Conservation (phyloP, 2,888 invertebrate genomes). For the Patella caerulea region DNA sequence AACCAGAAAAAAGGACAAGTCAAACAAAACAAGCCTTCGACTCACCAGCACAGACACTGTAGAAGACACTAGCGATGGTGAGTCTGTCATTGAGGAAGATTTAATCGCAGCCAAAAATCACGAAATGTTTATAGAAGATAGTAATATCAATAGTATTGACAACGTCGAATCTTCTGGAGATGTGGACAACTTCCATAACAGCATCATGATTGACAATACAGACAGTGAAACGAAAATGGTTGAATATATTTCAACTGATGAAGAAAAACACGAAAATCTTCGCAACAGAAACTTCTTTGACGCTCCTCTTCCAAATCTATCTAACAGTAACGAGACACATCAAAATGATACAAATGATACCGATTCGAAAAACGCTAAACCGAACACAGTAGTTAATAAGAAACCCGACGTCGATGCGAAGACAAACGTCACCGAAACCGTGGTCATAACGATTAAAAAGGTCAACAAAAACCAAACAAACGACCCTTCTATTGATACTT, state of each 20-base stretch:
- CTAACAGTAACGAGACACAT: no score
- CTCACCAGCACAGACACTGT: not conserved
- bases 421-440: not conserved
- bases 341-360: no score
- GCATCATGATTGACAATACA: slow-evolving; percentile 5
- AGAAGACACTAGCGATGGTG: not conserved
- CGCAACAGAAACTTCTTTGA: not conserved
- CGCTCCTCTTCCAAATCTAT: not conserved
- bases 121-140: not conserved
- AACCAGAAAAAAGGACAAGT: not conserved
- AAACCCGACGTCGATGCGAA: not conserved
- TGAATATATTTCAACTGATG: not conserved
- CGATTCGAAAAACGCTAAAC: no score
- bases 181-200: not conserved
- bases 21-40: not conserved
- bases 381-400: not conserved
- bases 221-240: not conserved
- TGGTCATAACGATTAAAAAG: not conserved
- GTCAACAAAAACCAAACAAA: not conserved
- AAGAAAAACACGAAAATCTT: not conserved
- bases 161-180: not conserved
- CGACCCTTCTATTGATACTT: not conserved
- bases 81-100: not conserved
- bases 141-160: not conserved
- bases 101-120: not conserved